phyloP scores from a whole-genome alignment of 2,888 invertebrate species.

The Mesopsocus fuscifrons region DNA sequence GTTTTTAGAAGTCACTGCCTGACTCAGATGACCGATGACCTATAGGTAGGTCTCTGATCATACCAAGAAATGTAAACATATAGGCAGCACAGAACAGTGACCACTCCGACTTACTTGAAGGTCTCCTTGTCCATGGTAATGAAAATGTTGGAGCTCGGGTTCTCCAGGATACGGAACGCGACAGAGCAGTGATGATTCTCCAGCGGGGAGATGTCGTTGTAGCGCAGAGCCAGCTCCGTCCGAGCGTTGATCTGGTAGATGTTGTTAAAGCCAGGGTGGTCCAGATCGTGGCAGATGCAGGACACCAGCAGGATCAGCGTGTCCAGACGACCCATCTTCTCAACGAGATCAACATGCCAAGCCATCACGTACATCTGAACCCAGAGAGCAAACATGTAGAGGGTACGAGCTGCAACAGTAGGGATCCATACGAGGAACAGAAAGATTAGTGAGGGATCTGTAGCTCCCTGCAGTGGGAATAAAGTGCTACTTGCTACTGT shows the following conservation, averaged over 20 bases:
- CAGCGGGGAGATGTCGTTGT: conserved; percentile 69
- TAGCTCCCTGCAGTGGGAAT: too few species aligned
- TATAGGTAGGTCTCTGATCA: too few species aligned
- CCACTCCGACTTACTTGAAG: conserved; percentile 37
- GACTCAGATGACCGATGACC: too few species aligned
- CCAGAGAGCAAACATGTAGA: too few species aligned
- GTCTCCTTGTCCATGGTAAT: conserved; percentile 40
- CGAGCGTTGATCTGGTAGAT: conserved; percentile 66
- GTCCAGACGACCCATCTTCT: conserved; percentile 52
- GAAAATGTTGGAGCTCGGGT: conserved; percentile 63
- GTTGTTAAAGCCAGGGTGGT: conserved; percentile 60
- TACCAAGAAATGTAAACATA: too few species aligned
- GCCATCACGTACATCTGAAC: conserved; percentile 65
- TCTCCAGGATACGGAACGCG: conserved; percentile 58
- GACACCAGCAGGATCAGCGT: conserved; percentile 57
- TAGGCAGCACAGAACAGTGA: too few species aligned
- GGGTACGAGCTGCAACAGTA: too few species aligned
- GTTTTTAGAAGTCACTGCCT: too few species aligned
- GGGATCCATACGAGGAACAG: too few species aligned
- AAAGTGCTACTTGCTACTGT: too few species aligned
- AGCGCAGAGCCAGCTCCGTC: conserved; percentile 62
- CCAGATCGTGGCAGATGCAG: conserved; percentile 63
- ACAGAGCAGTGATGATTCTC: conserved; percentile 78
- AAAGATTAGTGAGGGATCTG: too few species aligned
- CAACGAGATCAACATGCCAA: conserved; percentile 47